Evolutionary conservation across 92 coral and sea anemone genomes (phyloP).

Genomic region (Muricea muricata): DNA sequence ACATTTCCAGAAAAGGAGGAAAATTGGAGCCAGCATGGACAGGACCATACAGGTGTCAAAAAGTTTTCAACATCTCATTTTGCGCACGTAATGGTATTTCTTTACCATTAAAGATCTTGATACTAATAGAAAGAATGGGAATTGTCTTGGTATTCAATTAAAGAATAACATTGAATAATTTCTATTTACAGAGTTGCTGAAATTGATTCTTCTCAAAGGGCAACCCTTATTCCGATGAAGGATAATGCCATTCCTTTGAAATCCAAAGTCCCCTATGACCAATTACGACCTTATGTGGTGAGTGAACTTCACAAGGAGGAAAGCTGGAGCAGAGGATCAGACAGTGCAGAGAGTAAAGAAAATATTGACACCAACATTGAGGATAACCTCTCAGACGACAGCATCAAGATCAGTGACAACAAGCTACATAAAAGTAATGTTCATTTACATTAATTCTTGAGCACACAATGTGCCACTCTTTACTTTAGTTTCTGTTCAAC

Average conservation of each 20-base stretch:
- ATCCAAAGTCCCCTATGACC: conserved; percentile 1
- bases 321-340: not conserved
- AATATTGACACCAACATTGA: not conserved
- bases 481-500: too few relatives aligned
- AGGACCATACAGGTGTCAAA: not conserved
- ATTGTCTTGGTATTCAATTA: too few relatives aligned
- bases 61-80: not conserved
- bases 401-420: too few relatives aligned
- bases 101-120: not conserved
- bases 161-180: too few relatives aligned
- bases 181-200: not conserved
- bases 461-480: too few relatives aligned
- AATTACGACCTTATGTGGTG: not conserved
- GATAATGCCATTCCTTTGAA: not conserved
- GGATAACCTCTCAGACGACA: too few relatives aligned
- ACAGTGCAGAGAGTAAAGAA: not conserved
- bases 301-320: not conserved
- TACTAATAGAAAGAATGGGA: too few relatives aligned
- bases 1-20: conserved; percentile 7
- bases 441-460: too few relatives aligned
- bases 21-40: not conserved
- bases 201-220: not conserved
- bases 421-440: too few relatives aligned
- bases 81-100: not conserved
- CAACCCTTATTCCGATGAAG: not conserved